Percentiles rank a stretch among this genome's conserved stretches.
Evolutionary conservation across 2,888 invertebrate genomes (phyloP).

Genomic region (Acanthosepion esculentum): DNA sequence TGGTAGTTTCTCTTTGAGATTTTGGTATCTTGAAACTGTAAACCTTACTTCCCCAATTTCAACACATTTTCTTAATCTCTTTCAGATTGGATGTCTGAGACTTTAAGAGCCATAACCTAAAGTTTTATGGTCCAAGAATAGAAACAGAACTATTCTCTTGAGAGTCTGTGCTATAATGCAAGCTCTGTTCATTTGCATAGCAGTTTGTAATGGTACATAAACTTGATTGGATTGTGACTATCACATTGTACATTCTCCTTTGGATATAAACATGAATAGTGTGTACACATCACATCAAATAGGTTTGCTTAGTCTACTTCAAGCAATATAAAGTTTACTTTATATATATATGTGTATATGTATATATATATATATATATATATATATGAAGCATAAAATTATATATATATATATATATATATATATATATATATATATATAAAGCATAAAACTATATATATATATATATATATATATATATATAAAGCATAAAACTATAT

Average conservation of each 20-base stretch:
- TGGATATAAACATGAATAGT: not conserved
- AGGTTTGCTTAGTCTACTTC: not conserved
- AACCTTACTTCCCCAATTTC: not conserved
- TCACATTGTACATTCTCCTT: not conserved
- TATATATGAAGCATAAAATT: too few relatives aligned
- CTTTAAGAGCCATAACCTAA: conserved; percentile 23
- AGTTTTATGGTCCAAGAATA: conserved; percentile 33
- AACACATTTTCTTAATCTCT: conserved; percentile 23
- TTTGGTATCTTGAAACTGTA: not conserved
- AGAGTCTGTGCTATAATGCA: not conserved
- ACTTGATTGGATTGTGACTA: not conserved
- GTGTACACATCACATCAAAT: not conserved
- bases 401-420: too few relatives aligned
- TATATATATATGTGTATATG: not conserved
- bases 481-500: too few relatives aligned
- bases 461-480: too few relatives aligned
- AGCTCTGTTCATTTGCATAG: conserved; percentile 4
- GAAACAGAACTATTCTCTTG: not conserved
- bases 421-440: too few relatives aligned
- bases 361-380: too few relatives aligned
- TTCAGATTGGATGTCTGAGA: conserved; percentile 33
- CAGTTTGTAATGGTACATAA: conserved; percentile 18
- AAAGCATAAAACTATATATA: too few relatives aligned
- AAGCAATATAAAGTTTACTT: not conserved
- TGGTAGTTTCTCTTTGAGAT: not conserved